A percentile compares a stretch with the other conserved stretches of the same genome.
Evolutionary conservation across 2,888 invertebrate species (phyloP).

Genomic region (Podabrus alpinus): DNA sequence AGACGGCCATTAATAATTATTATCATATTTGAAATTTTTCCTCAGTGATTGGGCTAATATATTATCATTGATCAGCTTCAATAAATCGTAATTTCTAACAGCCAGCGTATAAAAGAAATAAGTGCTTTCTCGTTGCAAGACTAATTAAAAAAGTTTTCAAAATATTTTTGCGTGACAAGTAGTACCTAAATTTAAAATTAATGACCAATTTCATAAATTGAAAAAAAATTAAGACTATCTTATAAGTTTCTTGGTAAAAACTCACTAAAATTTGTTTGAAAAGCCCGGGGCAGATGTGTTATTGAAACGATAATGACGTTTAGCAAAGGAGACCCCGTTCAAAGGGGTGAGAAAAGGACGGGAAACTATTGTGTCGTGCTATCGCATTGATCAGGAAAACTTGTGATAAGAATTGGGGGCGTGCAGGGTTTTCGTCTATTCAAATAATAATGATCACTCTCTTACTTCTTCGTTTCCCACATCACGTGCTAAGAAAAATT

Average conservation of each 20-base stretch:
- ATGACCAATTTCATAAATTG: background rate
- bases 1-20: background rate
- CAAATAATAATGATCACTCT: constrained; percentile 37
- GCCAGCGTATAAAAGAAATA: background rate
- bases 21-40: background rate
- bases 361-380: constrained; percentile 26
- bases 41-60: background rate
- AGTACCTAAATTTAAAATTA: background rate
- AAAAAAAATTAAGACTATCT: background rate
- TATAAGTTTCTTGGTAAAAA: background rate
- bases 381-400: constrained; percentile 33
- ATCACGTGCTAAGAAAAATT: constrained; percentile 41
- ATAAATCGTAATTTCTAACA: background rate
- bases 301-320: constrained; percentile 14
- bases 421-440: constrained; percentile 28
- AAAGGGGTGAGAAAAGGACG: constrained; percentile 23
- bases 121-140: background rate
- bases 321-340: constrained; percentile 1
- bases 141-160: background rate
- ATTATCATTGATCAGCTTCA: background rate
- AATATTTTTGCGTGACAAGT: background rate
- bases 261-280: constrained; percentile 5
- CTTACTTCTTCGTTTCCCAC: constrained; percentile 23
- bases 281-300: constrained; percentile 14
- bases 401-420: constrained; percentile 29